A percentile compares a stretch with the other conserved stretches of the same genome.
phyloP scores from a whole-genome alignment of 2,888 invertebrate genomes.

The Muscina levida region DNA sequence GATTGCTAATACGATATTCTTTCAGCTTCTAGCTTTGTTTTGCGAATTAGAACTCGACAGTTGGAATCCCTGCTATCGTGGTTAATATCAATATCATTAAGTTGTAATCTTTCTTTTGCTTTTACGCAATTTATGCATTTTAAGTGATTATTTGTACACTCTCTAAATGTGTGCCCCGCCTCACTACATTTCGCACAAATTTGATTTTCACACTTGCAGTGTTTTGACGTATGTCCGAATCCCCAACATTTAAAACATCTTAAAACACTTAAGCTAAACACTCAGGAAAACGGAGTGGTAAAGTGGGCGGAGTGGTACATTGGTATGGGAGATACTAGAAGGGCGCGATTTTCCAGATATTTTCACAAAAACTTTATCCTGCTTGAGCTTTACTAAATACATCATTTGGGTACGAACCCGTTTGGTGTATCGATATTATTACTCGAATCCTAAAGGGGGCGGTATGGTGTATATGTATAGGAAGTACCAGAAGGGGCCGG shows the following conservation, averaged over 20 bases:
- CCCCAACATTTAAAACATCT: slow-evolving; percentile 57
- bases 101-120: slow-evolving; percentile 10
- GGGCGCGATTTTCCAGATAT: no score
- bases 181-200: slow-evolving; percentile 44
- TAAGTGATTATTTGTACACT: slow-evolving; percentile 3
- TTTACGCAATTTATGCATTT: slow-evolving; percentile 47
- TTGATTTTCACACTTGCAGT: slow-evolving; percentile 37
- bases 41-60: slow-evolving; percentile 6
- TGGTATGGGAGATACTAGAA: no score
- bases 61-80: slow-evolving; percentile 43
- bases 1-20: slow-evolving; percentile 35
- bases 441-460: no score
- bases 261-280: no score
- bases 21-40: slow-evolving; percentile 27
- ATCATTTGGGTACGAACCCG: no score
- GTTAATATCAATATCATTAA: slow-evolving; percentile 8
- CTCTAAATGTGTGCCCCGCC: slow-evolving; percentile 14
- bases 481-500: no score
- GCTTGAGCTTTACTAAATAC: no score
- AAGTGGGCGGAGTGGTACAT: no score
- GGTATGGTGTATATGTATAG: no score
- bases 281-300: no score
- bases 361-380: no score
- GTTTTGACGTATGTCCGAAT: slow-evolving; percentile 50
- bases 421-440: no score